Percentiles rank a stretch among this genome's conserved stretches.
Evolutionary conservation across 2,797 vertebrate genomes (phyloP).

Genomic region (Furcifer pardalis): DNA sequence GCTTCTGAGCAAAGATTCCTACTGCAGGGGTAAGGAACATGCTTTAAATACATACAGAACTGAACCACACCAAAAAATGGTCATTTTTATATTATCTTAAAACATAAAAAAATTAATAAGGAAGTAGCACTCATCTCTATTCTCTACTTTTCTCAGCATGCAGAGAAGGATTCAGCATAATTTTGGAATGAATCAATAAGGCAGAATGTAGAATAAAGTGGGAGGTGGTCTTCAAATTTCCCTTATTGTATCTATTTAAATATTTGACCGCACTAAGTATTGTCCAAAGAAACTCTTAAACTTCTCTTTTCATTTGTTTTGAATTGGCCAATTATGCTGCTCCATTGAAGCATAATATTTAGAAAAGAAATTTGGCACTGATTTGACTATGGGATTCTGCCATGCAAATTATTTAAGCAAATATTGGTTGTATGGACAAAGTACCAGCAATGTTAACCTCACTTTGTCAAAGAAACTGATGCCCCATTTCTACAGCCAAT

Average conservation of each 20-base stretch:
- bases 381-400: background rate
- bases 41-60: background rate
- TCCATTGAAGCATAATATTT: background rate
- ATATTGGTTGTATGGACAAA: background rate
- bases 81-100: background rate
- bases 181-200: background rate
- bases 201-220: background rate
- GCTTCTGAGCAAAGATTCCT: background rate
- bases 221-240: background rate
- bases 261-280: conserved; percentile 1
- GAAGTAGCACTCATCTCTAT: background rate
- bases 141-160: background rate
- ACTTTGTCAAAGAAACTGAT: background rate
- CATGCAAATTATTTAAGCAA: background rate
- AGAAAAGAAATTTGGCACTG: conserved; percentile 1
- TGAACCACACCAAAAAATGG: background rate
- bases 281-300: conserved; percentile 2
- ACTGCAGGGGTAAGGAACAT: background rate
- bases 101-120: background rate
- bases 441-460: background rate
- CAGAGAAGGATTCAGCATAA: background rate
- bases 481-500: background rate
- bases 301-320: background rate
- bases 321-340: background rate
- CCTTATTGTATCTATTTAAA: conserved; percentile 4